Evolutionary conservation across 2,888 invertebrate species (phyloP), one percentile per base, ranked within the genome.

Genomic region (Drosophila flavopinicola): DNA sequence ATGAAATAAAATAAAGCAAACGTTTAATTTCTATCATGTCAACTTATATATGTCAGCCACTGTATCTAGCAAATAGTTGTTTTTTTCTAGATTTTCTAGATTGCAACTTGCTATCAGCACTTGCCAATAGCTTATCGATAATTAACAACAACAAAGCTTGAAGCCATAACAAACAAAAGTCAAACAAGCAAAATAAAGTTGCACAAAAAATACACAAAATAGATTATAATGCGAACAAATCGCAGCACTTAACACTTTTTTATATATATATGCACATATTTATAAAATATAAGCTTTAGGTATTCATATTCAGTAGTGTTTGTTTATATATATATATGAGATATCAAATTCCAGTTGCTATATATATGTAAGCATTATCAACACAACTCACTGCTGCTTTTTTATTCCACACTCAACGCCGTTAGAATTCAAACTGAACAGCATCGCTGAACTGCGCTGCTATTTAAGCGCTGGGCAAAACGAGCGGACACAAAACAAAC

Each of bases 361-460:
- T 41, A 9, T 10, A 6, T 24, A 2, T 25, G 10, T n/a, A 27
- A 17, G 10, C 3, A 5, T 39, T 30, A 9, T 17, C 6, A 15
- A n/a, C 20, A 41, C 10, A 58, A 77, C 78, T 86, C 72, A 85
- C 79, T 27, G 3, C 13, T 25, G 3, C 17, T 15, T 13, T 35
- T 5, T 32, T 35, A 24, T 27, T 25, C 75, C 67, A 63, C 25
- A 48, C 75, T 35, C 68, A 51, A 58, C 60, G 65, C 66, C 51
- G 68, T 53, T 67, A 33, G 63, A 68, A 69, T 56, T 72, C 56
- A 65, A 69, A 82, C 82, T 82, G 63, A 82, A 32, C 42, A 70
- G 49, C 59, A 61, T 67, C 65, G 48, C 17, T 11, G 30, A 39
- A 23, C 20, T 13, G 39, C 9, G 23, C 39, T 39, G 20, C 61